Evolutionary conservation across 2,113 vertebrate genomes (phyloP).

Genomic region (Grallaria varia): DNA sequence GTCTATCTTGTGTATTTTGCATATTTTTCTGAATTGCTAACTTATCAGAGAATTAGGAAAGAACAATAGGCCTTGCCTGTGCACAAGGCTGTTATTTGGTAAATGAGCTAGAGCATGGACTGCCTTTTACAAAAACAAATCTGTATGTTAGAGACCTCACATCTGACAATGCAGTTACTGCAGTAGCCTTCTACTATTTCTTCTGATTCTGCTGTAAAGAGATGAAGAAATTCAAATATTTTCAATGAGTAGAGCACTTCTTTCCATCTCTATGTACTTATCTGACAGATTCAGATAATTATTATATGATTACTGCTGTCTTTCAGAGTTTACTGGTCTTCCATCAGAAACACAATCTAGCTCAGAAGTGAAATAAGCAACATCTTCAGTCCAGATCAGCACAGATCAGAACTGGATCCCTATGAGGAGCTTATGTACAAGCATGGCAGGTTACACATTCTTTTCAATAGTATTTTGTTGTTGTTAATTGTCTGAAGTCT

Average conservation of each 20-base stretch:
- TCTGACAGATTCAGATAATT: not conserved
- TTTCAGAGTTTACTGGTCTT: not conserved
- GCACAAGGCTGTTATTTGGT: not conserved
- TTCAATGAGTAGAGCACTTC: not conserved
- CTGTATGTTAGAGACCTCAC: not conserved
- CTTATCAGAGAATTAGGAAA: not conserved
- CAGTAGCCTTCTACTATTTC: not conserved
- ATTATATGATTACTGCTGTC: not conserved
- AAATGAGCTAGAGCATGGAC: not conserved
- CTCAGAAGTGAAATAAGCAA: not conserved
- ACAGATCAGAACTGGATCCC: not conserved
- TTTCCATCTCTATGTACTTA: not conserved
- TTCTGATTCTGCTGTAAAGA: not conserved
- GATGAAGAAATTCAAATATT: not conserved
- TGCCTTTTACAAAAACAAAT: not conserved
- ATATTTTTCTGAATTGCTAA: not conserved
- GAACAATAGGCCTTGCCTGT: not conserved
- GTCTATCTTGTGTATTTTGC: not conserved
- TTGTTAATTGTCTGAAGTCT: not conserved
- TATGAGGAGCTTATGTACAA: not conserved
- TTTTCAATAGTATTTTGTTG: not conserved
- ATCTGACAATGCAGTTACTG: not conserved
- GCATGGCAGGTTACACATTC: not conserved
- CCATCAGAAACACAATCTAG: not conserved
- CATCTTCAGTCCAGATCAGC: not conserved